Percentiles rank a stretch among this genome's conserved stretches.
phyloP scores from a whole-genome alignment of 2,797 vertebrate species.

The Balearica regulorum region DNA sequence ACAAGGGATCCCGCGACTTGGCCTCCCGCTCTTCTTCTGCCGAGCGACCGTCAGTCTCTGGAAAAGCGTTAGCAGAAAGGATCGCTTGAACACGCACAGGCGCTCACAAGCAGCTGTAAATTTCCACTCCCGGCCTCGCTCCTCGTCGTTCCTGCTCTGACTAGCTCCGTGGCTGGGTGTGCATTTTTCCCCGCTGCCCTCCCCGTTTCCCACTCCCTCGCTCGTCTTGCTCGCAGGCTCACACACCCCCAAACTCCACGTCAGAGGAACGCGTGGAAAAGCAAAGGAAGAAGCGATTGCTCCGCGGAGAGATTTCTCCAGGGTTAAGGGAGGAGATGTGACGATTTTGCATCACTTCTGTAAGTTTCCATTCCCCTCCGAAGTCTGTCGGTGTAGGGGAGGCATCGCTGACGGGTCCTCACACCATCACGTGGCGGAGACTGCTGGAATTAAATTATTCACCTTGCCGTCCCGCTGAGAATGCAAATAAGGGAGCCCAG shows the following conservation, averaged over 20 bases:
- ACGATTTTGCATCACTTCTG: slow-evolving; percentile 13
- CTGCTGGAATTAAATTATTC: slow-evolving; percentile 61
- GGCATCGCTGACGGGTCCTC: not conserved
- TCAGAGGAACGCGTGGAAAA: slow-evolving; percentile 77
- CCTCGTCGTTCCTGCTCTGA: slow-evolving; percentile 67
- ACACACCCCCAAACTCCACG: slow-evolving; percentile 59
- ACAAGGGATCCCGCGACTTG: not conserved
- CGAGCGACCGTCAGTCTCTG: slow-evolving; percentile 43
- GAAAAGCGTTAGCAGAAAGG: slow-evolving; percentile 62
- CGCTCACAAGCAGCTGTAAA: slow-evolving; percentile 72
- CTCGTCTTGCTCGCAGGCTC: not conserved
- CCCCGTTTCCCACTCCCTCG: slow-evolving; percentile 2
- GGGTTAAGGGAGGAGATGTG: slow-evolving; percentile 47
- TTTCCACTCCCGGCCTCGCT: slow-evolving; percentile 76
- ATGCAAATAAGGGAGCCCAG: slow-evolving; percentile 49
- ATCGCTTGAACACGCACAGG: slow-evolving; percentile 56
- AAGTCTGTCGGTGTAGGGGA: not conserved
- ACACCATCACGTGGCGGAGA: not conserved
- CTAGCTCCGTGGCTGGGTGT: slow-evolving; percentile 69
- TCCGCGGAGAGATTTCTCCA: slow-evolving; percentile 9
- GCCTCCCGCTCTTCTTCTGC: slow-evolving; percentile 41
- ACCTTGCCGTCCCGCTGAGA: slow-evolving; percentile 38
- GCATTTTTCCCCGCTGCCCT: not conserved
- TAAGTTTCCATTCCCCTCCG: slow-evolving; percentile 37
- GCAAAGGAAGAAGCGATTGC: slow-evolving; percentile 32